Base-by-base conservation (phyloP, 1,140 invertebrate genomes). In the Nasonia longicornis region DNA sequence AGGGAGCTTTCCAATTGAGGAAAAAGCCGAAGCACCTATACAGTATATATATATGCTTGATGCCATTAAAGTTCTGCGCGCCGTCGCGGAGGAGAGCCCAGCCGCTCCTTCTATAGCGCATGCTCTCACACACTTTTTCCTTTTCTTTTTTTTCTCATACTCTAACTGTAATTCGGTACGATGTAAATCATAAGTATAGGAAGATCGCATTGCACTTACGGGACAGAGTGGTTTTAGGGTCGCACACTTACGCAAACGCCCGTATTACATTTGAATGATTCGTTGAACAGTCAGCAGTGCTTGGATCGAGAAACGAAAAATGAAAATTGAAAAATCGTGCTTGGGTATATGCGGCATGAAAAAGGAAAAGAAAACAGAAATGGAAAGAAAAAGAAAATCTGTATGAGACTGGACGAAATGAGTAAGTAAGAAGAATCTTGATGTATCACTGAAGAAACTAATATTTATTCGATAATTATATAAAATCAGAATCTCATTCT, bases 391-490 rank as follows among this genome's bases (percentile, higher is more conserved):
- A 38, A 38, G 35, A 14, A 71, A 38, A 8, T 42, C 31, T 38
- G 26, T 1, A 42, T 7, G 69, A 71, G 20, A 71, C 35, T 38
- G 29, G 12, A 42, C 38, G 38, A 42, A 42, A 42, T 42, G 52
- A 58, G 26, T 26, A 26, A 58, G 20, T 58, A 20, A 58, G 16
- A 58, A 58, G 20, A 58, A 58, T 6, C 20, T 20, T 58, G 52
- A 42, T 48, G 26, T 73, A 73, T 73, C 42, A 73, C 71, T 73
- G 71, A 45, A 73, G 38, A 73, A 73, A 73, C 42, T 73, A 73
- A 73, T 73, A 48, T 73, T 73, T 73, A 73, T 73, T 73, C 42
- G 71, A 73, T 73, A 73, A 45, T 73, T 73, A 73, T 73, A 73
- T 73, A 73, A 73, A 73, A 73, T 48, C 71, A 73, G 71, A 73